Conservation (phyloP, 1,140 invertebrate species). For the Galleria mellonella region DNA sequence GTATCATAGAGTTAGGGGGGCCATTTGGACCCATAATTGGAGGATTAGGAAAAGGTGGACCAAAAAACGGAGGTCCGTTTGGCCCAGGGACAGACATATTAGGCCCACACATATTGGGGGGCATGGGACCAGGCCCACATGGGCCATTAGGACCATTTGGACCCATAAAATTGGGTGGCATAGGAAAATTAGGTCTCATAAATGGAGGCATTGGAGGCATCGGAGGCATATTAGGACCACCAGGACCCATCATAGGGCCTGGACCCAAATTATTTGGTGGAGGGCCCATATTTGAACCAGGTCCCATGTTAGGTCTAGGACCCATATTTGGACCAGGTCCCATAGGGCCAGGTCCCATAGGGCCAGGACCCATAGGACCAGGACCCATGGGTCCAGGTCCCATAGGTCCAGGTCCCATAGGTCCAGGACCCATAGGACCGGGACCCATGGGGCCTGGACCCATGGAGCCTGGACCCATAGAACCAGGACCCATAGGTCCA, state of each 20-base stretch:
- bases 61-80: conserved; percentile 55
- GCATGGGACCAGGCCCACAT: conserved; percentile 43
- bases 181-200: conserved; percentile 15
- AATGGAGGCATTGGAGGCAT: neutral
- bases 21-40: conserved; percentile 52
- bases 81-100: conserved; percentile 49
- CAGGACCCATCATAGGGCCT: conserved; percentile 12
- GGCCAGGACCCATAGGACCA: conserved; percentile 23
- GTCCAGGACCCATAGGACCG: conserved; percentile 9
- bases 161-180: conserved; percentile 27
- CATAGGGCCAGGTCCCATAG: conserved; percentile 13
- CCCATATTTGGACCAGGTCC: conserved; percentile 6
- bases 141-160: conserved; percentile 21
- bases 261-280: conserved; percentile 15
- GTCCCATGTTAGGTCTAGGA: conserved; percentile 5
- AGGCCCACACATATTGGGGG: conserved; percentile 50
- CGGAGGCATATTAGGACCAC: conserved; percentile 43
- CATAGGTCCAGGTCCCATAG: conserved; percentile 6
- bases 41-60: conserved; percentile 45
- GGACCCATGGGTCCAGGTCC: conserved; percentile 16
- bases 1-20: conserved; percentile 48
- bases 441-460: conserved; percentile 7
- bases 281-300: conserved; percentile 6
- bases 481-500: conserved; percentile 20
- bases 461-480: conserved; percentile 15